Base-by-base conservation (phyloP, 2,113 vertebrate genomes). In the Bufo gargarizans region DNA sequence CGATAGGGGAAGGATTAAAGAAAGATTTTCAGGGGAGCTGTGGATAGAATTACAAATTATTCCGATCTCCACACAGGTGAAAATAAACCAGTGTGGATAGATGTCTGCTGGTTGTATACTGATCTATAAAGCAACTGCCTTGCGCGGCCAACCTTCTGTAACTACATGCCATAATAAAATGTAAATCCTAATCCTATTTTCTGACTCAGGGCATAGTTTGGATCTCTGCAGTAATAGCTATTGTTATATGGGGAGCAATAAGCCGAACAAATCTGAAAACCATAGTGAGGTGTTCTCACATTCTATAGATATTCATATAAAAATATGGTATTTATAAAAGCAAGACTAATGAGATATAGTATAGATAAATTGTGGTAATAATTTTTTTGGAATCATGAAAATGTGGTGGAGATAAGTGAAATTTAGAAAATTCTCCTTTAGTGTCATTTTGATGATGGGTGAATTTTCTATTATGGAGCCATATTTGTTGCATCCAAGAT, bases 151-250 rank as follows among this genome's bases (percentile, higher is more conserved):
- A 22, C 47, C 85, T 78, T 65, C 74, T 63, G 85, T 76, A 86
- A 78, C 74, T 53, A 61, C 83, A 72, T 76, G 33, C 58, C 20
- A 55, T 86, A 86, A 86, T 86, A 65, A 50, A 78, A 86, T 86
- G 85, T 86, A 78, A 63, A 86, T 86, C 59, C 56, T 86, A 65
- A 86, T 86, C 85, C 74, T 86, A 77, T 78, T 86, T 74, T 19
- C 49, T 58, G 83, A 50, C 83, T 85, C 22, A 45, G 13, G 53
- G 67, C n/a, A 58, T 74, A 45, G 58, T 45, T 43, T 72, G 53
- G n/a, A 20, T 55, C 8, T 33, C 47, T 2, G 49, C 6, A 22
- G 65, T 84, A 55, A 84, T 84, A 72, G 1, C 43, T 47, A 50
- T 50, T 43, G 16, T 49, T 69, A 50, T 53, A 83, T 20, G 14